Conservation (phyloP, 2,888 invertebrate genomes). For the Hartigia nigra region DNA sequence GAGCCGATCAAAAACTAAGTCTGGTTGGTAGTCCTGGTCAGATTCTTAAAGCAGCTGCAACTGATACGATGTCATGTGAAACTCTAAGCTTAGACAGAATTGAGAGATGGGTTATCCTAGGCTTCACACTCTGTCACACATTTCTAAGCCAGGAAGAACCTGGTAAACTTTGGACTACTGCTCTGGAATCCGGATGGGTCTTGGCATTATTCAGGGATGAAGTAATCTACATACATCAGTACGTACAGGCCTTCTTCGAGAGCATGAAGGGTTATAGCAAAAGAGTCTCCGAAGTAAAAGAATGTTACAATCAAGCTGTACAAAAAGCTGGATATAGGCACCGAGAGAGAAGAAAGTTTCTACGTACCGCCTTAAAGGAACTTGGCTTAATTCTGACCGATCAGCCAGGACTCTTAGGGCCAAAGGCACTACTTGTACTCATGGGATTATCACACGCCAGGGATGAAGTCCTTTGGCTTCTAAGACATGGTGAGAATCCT, state of each 20-base stretch:
- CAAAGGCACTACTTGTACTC: slow-evolving; percentile 95
- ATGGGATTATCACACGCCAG: slow-evolving; percentile 95
- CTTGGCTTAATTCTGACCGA: slow-evolving; percentile 95
- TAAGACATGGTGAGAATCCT: slow-evolving; percentile 96
- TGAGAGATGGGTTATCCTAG: slow-evolving; percentile 98
- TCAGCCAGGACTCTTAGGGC: slow-evolving; percentile 97
- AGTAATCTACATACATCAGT: slow-evolving; percentile 94
- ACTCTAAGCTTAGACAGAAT: slow-evolving; percentile 94
- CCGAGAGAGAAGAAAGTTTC: slow-evolving; percentile 94
- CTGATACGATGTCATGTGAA: slow-evolving; percentile 97
- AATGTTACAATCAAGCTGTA: slow-evolving; percentile 89
- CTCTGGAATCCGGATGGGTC: slow-evolving; percentile 94
- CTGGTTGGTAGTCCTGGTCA: slow-evolving; percentile 95
- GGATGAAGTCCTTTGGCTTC: slow-evolving; percentile 97
- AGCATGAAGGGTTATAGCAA: slow-evolving; percentile 94
- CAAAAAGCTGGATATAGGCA: slow-evolving; percentile 93
- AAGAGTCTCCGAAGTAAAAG: slow-evolving; percentile 94
- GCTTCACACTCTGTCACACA: slow-evolving; percentile 90
- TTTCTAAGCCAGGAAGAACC: slow-evolving; percentile 84
- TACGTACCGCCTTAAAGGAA: slow-evolving; percentile 95
- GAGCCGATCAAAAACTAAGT: slow-evolving; percentile 91
- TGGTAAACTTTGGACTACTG: slow-evolving; percentile 90
- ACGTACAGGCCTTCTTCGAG: slow-evolving; percentile 93
- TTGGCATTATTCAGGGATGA: slow-evolving; percentile 96
- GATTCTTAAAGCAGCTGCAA: slow-evolving; percentile 92